Evolutionary conservation across 2,888 invertebrate genomes (phyloP).

Genomic region (Leucania comma): DNA sequence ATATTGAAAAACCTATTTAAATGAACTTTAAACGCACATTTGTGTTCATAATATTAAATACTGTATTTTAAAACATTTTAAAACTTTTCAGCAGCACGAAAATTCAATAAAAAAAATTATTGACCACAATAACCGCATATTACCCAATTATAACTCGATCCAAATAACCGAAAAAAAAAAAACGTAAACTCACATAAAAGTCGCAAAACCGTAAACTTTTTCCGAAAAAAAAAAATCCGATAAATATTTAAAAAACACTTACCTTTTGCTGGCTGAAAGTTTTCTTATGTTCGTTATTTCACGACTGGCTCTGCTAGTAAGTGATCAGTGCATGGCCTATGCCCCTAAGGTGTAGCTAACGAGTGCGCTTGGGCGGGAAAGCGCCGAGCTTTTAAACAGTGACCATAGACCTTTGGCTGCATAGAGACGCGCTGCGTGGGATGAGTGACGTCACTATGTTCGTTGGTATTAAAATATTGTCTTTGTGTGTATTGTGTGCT

Average conservation of each 20-base stretch:
- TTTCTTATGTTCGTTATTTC: slow-evolving; percentile 23
- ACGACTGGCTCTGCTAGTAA: slow-evolving; percentile 35
- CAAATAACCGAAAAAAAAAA: neutral
- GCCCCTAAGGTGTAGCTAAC: slow-evolving; percentile 68
- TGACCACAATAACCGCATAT: neutral
- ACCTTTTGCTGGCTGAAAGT: slow-evolving; percentile 41
- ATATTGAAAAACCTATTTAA: neutral
- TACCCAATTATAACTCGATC: rapidly evolving
- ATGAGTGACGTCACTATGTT: slow-evolving; percentile 68
- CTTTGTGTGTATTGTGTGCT: slow-evolving; percentile 28
- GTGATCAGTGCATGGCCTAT: slow-evolving; percentile 69
- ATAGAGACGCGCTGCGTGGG: slow-evolving; percentile 74
- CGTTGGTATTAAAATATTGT: slow-evolving; percentile 23
- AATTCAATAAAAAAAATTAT: neutral
- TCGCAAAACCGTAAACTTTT: neutral
- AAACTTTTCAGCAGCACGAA: neutral
- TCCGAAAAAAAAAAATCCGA: neutral
- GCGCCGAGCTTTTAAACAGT: slow-evolving; percentile 83
- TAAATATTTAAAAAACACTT: neutral
- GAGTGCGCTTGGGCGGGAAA: slow-evolving; percentile 84
- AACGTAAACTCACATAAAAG: neutral
- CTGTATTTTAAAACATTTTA: neutral
- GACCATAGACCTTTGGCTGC: slow-evolving; percentile 73
- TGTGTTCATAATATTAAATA: neutral
- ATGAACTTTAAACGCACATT: neutral